A percentile compares a stretch with the other conserved stretches of the same genome.
phyloP scores from a whole-genome alignment of 1,140 invertebrate species.

The Drosophila orena region DNA sequence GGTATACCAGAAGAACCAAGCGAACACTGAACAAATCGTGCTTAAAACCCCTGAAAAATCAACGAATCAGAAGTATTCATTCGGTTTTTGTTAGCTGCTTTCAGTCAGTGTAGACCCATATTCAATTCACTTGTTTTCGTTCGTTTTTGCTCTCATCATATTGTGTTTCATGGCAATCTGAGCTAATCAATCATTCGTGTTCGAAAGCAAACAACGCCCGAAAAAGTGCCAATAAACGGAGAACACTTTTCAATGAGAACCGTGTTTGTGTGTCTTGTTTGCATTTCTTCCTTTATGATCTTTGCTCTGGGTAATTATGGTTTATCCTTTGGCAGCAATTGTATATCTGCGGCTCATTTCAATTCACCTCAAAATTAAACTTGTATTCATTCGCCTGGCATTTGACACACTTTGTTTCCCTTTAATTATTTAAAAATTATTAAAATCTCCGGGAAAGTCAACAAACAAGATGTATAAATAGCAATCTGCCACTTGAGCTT shows the following conservation, averaged over 20 bases:
- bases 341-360: neutral
- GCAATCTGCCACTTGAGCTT: slow-evolving; percentile 19
- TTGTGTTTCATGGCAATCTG: slow-evolving; percentile 62
- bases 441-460: slow-evolving; percentile 6
- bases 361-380: slow-evolving; percentile 5
- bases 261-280: slow-evolving; percentile 17
- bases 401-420: slow-evolving; percentile 7
- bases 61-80: slow-evolving; percentile 1
- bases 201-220: slow-evolving; percentile 15
- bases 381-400: neutral
- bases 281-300: slow-evolving; percentile 17
- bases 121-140: slow-evolving; percentile 7
- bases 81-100: slow-evolving; percentile 15
- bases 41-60: slow-evolving; percentile 6
- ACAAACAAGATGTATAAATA: slow-evolving; percentile 37
- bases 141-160: slow-evolving; percentile 18
- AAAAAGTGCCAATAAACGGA: slow-evolving; percentile 44
- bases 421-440: slow-evolving; percentile 46
- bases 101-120: slow-evolving; percentile 1
- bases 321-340: slow-evolving; percentile 8
- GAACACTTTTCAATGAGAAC: slow-evolving; percentile 24
- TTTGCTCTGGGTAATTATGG: slow-evolving; percentile 20
- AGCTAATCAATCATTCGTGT: slow-evolving; percentile 68
- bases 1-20: neutral
- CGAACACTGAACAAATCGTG: slow-evolving; percentile 15